Base-by-base conservation (phyloP, 1,140 invertebrate species). In the Hyphantria cunea region DNA sequence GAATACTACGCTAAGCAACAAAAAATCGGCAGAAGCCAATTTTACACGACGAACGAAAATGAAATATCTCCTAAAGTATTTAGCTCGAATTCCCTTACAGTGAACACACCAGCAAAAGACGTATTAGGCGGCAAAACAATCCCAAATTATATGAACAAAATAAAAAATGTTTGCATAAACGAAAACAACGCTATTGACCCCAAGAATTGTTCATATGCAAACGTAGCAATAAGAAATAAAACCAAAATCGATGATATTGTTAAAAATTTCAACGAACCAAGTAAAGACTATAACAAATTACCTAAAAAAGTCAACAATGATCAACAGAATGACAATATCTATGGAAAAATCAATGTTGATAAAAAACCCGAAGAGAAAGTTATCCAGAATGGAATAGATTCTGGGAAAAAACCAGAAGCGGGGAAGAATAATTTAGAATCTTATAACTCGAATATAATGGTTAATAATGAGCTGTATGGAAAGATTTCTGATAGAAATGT, bases 71-170 rank as follows among this genome's bases (percentile, higher is more conserved):
- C 95, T 0, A 96, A 96, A 87, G 95, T 96, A 0, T 96, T 96
- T 73, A 93, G 93, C 25, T 92, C 94, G 0, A 95, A 95, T 72
- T 93, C 94, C n/a, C 78, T 95, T 13, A 96, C 95, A 3, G 94
- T 95, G 0, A 96, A 95, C 66, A 95, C 95, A 5, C 95, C 95
- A 2, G 95, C 95, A 0, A 95, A 95, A 86, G 95, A 95, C 67
- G 95, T 96, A 0, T 83, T 96, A 6, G 95, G 93, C 0, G 89
- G 90, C 17, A 91, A 92, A 66, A 92, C 92, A 41, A 78, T 91
- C 3, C 92, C 92, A 0, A 94, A 93, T 62, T 92, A 92, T 66
- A 91, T 92, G 25, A 89, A 82, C 5, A 92, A 91, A 76, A 63
- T 69, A 33, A 88, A 84, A 65, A 74, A 81, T 15, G 79, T 90